Base-by-base conservation (phyloP, 92 coral and sea anemone genomes). In the Anthopleura xanthogrammica region DNA sequence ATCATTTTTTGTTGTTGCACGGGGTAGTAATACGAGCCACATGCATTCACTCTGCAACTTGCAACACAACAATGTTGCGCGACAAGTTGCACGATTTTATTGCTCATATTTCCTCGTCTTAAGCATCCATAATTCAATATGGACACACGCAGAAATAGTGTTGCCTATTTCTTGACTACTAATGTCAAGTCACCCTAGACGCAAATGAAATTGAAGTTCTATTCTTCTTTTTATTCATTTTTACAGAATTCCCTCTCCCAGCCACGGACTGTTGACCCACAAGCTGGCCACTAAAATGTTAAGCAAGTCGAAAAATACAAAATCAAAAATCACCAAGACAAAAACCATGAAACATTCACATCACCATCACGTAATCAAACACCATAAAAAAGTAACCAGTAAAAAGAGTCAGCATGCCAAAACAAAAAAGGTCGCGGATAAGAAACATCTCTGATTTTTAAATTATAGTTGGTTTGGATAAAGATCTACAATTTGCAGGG, bases 231-330 rank as follows among this genome's bases (percentile, higher is more conserved):
- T 64, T 80, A 3, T 3, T 79, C 43, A 20, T 16, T 60, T 46
- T 20, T 22, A 8, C 77, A 81, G 84, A 7, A 81, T 81, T 50
- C 77, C 84, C 16, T 75, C 52, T 14, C 68, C 72, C 71, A 66
- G 52, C 41, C 77, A 68, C 42, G 74, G 74, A 68, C 74, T 81
- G 16, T 52, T 81, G 40, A 81, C 84, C 1, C 84, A 81, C 77
- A 71, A 81, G 71, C 84, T 81, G 62, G 84, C 84, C 8, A 8
- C 22, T 0, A 81, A 81, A 71, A 81, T 81, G 84, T 72, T 81
- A 16, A 71, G 57, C 41, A 68, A 24, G 57, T 64, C 57, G 29
- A 70, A 54, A 0, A 13, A n/a, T 36, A 81, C 20, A 60, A 81
- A 22, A 66, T 75, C 39, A 0, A 42, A 22, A 4, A 43, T 36